Percentiles rank a stretch among this genome's conserved stretches.
These are phyloP conservation scores for Phylloscopus whistleri DNA, from an alignment of 2,113 vertebrate species.

Conservation along the genomic window DNA sequence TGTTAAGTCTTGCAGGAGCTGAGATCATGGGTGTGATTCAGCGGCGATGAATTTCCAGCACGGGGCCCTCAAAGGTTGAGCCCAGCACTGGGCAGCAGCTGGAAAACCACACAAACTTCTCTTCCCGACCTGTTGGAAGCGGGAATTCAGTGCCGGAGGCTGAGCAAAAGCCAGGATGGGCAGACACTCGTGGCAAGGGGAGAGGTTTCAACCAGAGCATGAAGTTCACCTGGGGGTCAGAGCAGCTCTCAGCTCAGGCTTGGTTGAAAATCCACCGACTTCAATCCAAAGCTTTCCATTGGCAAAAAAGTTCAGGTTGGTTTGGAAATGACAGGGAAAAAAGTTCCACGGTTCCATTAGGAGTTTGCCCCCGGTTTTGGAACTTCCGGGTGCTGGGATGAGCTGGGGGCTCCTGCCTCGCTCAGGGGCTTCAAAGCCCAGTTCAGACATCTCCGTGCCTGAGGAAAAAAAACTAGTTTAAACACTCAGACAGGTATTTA, in stretches of 20 bases:
- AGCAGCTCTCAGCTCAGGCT: background rate
- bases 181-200: background rate
- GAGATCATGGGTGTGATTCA: conserved; percentile 61
- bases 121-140: background rate
- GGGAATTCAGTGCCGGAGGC: background rate
- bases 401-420: background rate
- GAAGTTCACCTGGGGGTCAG: background rate
- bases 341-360: background rate
- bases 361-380: background rate
- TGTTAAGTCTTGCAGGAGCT: background rate
- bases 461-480: background rate
- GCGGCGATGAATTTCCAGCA: conserved; percentile 11
- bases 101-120: background rate
- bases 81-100: background rate
- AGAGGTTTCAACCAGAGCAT: background rate
- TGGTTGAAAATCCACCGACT: background rate
- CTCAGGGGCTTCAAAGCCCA: background rate
- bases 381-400: background rate
- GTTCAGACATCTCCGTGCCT: background rate
- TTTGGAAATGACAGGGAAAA: background rate
- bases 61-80: background rate
- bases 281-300: background rate
- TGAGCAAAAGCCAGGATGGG: background rate
- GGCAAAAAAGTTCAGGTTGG: background rate
- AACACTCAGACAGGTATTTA: background rate